Evolutionary conservation across 2,888 invertebrate genomes (phyloP).

Genomic region (Anoplius nigerrimus): DNA sequence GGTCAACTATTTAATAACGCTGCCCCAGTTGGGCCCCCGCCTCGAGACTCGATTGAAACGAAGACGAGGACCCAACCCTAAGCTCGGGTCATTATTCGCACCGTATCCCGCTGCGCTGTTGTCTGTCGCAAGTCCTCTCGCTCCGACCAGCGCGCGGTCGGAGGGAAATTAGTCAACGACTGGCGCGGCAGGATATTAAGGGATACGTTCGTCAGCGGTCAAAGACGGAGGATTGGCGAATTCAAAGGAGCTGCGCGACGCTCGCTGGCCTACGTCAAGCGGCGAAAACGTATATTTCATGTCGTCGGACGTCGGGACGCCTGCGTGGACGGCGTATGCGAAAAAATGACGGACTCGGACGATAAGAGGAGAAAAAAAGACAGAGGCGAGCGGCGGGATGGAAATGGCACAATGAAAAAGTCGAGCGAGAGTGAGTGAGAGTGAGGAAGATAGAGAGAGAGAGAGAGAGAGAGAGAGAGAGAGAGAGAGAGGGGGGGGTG

Average conservation of each 20-base stretch:
- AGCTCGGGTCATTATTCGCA: conserved; percentile 21
- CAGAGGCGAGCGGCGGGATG: not conserved
- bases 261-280: not conserved
- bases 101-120: too few relatives aligned
- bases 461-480: conserved; percentile 11
- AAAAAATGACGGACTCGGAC: not conserved
- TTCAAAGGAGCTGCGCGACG: too few relatives aligned
- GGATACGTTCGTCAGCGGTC: conserved; percentile 8
- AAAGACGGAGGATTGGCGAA: not conserved
- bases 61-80: conserved; percentile 5
- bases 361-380: not conserved
- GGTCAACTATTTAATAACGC: conserved; percentile 26
- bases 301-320: not conserved
- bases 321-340: not conserved
- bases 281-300: not conserved
- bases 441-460: too few relatives aligned
- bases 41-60: conserved; percentile 31
- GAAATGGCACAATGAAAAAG: not conserved
- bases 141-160: conserved; percentile 17
- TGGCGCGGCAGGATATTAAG: conserved; percentile 20
- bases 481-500: conserved; percentile 6
- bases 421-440: too few relatives aligned
- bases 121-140: too few relatives aligned
- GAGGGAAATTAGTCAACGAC: conserved; percentile 31
- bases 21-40: not conserved